These are phyloP conservation scores for Drosophila lowei DNA, from an alignment of 1,140 invertebrate species.

Conservation along the genomic window DNA sequence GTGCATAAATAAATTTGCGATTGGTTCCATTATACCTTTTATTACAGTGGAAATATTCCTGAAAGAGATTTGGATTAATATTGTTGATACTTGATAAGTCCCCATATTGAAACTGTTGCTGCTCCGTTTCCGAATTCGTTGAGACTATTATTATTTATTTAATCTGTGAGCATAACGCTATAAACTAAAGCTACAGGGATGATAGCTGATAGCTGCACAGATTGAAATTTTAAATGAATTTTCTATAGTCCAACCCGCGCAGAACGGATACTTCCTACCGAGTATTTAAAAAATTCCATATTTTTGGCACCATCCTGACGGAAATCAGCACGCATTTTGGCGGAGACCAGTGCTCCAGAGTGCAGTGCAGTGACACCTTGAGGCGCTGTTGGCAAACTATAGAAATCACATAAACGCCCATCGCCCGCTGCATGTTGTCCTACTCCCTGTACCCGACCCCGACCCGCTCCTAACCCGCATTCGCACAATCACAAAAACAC, in stretches of 20 bases:
- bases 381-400: slow-evolving; percentile 72
- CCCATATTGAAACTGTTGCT: too few relatives aligned
- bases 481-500: slow-evolving; percentile 53
- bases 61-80: not conserved
- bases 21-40: not conserved
- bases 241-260: too few relatives aligned
- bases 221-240: too few relatives aligned
- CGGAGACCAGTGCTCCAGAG: slow-evolving; percentile 19
- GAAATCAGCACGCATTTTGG: slow-evolving; percentile 7
- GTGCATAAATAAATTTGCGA: slow-evolving; percentile 4
- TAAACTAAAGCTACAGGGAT: too few relatives aligned
- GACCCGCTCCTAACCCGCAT: slow-evolving; percentile 39
- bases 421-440: not conserved
- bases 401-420: slow-evolving; percentile 73
- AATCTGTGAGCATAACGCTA: too few relatives aligned
- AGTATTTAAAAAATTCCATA: too few relatives aligned
- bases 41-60: not conserved
- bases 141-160: too few relatives aligned
- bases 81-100: not conserved
- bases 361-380: slow-evolving; percentile 63
- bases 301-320: slow-evolving; percentile 17
- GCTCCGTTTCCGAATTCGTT: too few relatives aligned
- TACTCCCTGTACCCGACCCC: not conserved
- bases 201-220: too few relatives aligned
- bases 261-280: too few relatives aligned